Evolutionary conservation across 1,140 invertebrate genomes (phyloP), one percentile per base, ranked within the genome.

Genomic region (Bursaphelenchus mucronatus): DNA sequence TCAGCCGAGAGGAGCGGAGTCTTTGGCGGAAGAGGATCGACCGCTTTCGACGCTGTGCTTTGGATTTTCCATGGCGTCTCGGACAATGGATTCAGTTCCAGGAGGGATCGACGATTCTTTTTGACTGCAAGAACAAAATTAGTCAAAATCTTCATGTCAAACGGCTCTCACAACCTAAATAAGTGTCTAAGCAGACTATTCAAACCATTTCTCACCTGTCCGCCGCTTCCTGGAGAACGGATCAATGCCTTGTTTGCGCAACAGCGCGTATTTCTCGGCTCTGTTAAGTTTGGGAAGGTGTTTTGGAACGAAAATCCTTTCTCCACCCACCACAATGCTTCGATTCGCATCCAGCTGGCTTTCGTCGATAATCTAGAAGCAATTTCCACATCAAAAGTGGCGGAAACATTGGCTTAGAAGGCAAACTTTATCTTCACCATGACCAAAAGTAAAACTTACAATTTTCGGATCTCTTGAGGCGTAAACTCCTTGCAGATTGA

Each of bases 271-370:
- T 45, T 68, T 68, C 44, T 61, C 55, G 17, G 45, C 53, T 30
- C 67, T 11, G 21, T 19, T 75, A 11, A 76, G 49, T 41, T 74
- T 65, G 11, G 64, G 61, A 30, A 76, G 46, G 19, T 54, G 54
- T 45, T 49, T 61, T 19, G 69, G 68, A 11, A 73, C 68, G 55
- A 41, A 70, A 41, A 69, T 19, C 41, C 61, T 59, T 30, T 70
- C 68, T 15, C 53, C 68, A 21, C 54, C 62, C 40, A 40, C 46
- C 13, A 68, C 39, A 40, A 30, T 44, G 21, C 8, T 74, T 9
- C 63, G 63, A 44, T 65, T 64, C 11, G 39, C 63, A 45, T 45
- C 63, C n/a, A 68, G 41, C 13, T 21, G 47, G 2, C 41, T 39
- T 15, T 51, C 47, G 39, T 41, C 15, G 41, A 66, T 55, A 8